Percentiles rank a stretch among this genome's conserved stretches.
Evolutionary conservation across 2,797 vertebrate genomes (phyloP).

Genomic region (Spinus pinus): DNA sequence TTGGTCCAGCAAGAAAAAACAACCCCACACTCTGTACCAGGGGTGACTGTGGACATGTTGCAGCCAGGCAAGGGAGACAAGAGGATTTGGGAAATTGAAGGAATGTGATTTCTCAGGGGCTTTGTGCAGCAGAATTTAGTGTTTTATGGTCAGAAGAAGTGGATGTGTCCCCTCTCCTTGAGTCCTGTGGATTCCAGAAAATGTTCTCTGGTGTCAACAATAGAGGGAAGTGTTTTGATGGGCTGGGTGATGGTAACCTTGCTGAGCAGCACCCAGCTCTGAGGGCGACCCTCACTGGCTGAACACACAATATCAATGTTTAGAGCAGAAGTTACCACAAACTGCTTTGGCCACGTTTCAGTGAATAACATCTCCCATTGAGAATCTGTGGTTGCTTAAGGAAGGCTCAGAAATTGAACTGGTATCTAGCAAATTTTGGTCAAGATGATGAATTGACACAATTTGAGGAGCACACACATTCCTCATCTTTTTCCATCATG

Average conservation of each 20-base stretch:
- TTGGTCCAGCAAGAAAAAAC: not conserved
- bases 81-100: not conserved
- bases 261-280: not conserved
- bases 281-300: not conserved
- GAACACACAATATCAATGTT: not conserved
- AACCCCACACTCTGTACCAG: not conserved
- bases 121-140: not conserved
- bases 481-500: not conserved
- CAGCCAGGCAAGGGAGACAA: not conserved
- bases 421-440: not conserved
- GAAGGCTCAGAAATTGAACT: not conserved
- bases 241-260: not conserved
- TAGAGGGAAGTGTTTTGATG: not conserved
- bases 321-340: not conserved
- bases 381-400: not conserved
- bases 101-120: not conserved
- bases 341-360: fast-evolving
- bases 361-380: not conserved
- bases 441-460: not conserved
- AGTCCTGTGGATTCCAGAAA: not conserved
- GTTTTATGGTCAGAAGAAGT: not conserved
- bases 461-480: not conserved
- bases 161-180: not conserved
- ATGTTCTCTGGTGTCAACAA: fast-evolving
- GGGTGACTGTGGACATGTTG: not conserved